These are phyloP conservation scores for Netta rufina DNA, from an alignment of 2,797 vertebrate genomes.

Conservation along the genomic window DNA sequence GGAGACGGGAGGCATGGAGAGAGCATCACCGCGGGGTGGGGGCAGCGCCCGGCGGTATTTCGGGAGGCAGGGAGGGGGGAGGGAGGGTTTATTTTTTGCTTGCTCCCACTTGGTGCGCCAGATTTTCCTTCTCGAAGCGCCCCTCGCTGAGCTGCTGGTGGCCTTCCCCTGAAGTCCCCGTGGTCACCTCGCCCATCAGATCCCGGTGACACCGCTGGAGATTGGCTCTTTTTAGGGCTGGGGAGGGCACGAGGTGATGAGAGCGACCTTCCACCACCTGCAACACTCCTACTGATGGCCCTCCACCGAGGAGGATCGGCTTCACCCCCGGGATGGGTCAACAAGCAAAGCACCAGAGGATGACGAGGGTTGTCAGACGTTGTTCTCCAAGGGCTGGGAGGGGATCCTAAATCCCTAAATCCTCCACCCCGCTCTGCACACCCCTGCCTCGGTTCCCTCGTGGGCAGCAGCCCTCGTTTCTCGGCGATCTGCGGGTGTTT, in stretches of 20 bases:
- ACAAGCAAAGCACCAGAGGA: neutral
- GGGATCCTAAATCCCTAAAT: neutral
- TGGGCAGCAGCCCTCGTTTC: neutral
- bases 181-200: neutral
- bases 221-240: neutral
- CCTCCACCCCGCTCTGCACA: fast-evolving
- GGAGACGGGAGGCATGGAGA: slow-evolving; percentile 66
- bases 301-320: no score
- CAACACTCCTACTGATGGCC: neutral
- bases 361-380: fast-evolving
- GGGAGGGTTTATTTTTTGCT: slow-evolving; percentile 69
- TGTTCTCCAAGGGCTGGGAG: neutral
- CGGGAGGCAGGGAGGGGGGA: slow-evolving; percentile 55
- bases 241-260: neutral
- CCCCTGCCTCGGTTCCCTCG: neutral
- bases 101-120: slow-evolving; percentile 32
- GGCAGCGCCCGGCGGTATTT: slow-evolving; percentile 69
- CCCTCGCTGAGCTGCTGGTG: neutral
- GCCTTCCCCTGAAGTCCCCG: neutral
- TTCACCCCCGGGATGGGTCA: neutral
- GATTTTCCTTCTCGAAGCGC: neutral
- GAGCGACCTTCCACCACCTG: neutral
- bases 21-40: slow-evolving; percentile 52
- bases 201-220: neutral
- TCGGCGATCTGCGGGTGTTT: neutral